phyloP scores from a whole-genome alignment of 2,113 vertebrate genomes.

The Mustelus asterias region DNA sequence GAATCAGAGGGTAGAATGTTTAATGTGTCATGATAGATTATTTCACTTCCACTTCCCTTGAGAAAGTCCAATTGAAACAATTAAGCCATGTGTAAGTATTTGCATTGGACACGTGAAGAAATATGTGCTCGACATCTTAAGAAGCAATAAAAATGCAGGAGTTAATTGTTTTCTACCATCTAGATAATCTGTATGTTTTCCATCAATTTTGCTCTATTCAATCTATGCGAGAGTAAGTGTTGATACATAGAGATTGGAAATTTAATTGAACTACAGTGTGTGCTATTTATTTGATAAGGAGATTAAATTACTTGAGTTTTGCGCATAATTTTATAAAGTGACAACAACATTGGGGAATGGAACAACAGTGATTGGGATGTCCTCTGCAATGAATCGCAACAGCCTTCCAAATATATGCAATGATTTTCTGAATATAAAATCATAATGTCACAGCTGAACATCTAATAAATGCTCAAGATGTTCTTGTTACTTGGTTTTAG shows the following conservation, averaged over 20 bases:
- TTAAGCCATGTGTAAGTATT: background rate
- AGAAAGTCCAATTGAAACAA: background rate
- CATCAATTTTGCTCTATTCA: slow-evolving; percentile 4
- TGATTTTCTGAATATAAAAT: background rate
- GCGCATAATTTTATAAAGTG: slow-evolving; percentile 1
- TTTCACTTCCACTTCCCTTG: background rate
- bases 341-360: background rate
- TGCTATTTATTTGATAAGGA: background rate
- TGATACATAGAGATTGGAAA: background rate
- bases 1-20: background rate
- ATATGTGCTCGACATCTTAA: background rate
- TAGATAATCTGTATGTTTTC: background rate
- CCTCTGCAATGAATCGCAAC: slow-evolving; percentile 1
- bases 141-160: background rate
- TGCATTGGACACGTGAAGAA: background rate
- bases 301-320: slow-evolving; percentile 7
- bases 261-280: background rate
- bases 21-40: background rate
- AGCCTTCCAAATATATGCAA: background rate
- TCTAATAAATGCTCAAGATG: background rate
- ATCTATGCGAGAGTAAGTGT: background rate
- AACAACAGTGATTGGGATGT: slow-evolving; percentile 7
- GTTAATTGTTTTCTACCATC: background rate
- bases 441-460: background rate
- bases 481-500: background rate